Conservation (phyloP, 2,113 vertebrate genomes). For the Peromyscus californicus region DNA sequence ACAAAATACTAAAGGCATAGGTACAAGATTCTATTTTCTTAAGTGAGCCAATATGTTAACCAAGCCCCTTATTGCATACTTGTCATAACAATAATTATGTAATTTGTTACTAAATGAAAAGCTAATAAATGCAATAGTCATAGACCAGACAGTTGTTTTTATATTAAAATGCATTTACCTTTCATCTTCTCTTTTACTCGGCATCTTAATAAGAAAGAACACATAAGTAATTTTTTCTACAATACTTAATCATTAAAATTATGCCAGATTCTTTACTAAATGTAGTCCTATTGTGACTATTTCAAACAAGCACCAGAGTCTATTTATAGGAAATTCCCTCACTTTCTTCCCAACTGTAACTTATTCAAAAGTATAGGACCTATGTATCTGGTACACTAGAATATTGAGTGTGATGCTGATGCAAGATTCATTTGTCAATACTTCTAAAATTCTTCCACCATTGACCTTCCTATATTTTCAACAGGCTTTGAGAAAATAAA, state of each 20-base stretch:
- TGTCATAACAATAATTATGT: not conserved
- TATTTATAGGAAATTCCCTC: not conserved
- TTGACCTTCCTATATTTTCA: not conserved
- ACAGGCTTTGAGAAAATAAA: not conserved
- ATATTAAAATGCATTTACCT: not conserved
- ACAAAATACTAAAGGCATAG: not conserved
- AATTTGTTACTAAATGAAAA: not conserved
- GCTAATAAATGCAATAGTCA: not conserved
- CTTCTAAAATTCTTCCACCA: not conserved
- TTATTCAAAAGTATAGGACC: not conserved
- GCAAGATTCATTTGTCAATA: not conserved
- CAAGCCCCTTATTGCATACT: not conserved
- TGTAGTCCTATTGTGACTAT: not conserved
- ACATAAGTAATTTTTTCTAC: not conserved
- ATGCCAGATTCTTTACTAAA: not conserved
- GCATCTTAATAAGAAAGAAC: not conserved
- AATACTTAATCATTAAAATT: not conserved
- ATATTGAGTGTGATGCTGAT: not conserved
- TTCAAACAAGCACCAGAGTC: not conserved
- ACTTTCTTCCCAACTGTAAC: not conserved
- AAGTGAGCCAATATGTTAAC: not conserved
- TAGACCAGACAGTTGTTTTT: not conserved
- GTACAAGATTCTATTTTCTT: not conserved
- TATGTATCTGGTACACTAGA: not conserved
- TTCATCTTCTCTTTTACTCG: not conserved